Evolutionary conservation across 1,140 invertebrate species (phyloP).

Genomic region (Nebria ingens): DNA sequence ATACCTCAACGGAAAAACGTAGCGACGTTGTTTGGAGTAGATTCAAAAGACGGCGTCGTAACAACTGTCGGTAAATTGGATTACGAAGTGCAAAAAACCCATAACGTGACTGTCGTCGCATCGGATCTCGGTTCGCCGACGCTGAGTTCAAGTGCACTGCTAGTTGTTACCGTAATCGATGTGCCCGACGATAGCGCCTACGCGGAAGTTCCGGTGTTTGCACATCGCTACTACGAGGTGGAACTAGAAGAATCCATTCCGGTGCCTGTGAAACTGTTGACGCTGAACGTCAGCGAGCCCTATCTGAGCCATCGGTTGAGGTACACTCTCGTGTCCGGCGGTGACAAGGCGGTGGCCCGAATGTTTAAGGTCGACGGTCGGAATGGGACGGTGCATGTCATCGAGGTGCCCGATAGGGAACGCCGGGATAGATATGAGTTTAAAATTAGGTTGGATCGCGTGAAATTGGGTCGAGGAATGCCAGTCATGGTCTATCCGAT

Average conservation of each 20-base stretch:
- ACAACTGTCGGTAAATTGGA: constrained; percentile 63
- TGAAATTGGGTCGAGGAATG: constrained; percentile 51
- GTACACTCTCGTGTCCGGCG: constrained; percentile 48
- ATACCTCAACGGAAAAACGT: constrained; percentile 48
- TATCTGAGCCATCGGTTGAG: constrained; percentile 45
- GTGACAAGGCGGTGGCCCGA: constrained; percentile 39
- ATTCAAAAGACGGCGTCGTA: constrained; percentile 69
- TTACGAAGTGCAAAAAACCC: constrained; percentile 51
- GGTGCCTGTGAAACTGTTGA: constrained; percentile 55
- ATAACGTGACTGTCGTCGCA: constrained; percentile 70
- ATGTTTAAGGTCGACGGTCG: constrained; percentile 58
- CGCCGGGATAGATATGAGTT: constrained; percentile 51
- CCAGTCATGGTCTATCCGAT: constrained; percentile 63
- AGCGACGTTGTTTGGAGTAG: constrained; percentile 60
- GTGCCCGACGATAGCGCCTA: constrained; percentile 45
- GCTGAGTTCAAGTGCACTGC: constrained; percentile 62
- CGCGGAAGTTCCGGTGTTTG: constrained; percentile 49
- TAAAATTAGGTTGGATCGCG: constrained; percentile 54
- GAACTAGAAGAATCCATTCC: constrained; percentile 64
- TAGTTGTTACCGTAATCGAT: constrained; percentile 56
- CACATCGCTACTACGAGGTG: constrained; percentile 64
- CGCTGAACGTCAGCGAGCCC: constrained; percentile 53
- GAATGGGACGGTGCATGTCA: constrained; percentile 60
- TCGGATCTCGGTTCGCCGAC: constrained; percentile 75
- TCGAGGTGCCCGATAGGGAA: constrained; percentile 59